Percentiles rank a stretch among this genome's conserved stretches.
These are phyloP conservation scores for Eupithecia centaureata DNA, from an alignment of 2,888 invertebrate species.

Conservation along the genomic window DNA sequence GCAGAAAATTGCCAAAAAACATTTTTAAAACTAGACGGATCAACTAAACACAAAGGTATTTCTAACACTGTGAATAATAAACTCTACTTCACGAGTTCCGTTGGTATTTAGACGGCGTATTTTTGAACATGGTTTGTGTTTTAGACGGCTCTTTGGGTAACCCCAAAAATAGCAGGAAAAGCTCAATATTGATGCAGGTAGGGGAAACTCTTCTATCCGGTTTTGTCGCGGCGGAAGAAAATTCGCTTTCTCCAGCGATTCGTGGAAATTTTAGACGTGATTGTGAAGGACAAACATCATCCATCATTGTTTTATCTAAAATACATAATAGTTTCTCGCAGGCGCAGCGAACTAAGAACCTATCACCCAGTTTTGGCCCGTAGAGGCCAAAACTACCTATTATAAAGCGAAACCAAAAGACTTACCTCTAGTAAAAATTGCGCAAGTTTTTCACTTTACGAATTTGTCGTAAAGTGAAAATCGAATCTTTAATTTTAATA, in stretches of 20 bases:
- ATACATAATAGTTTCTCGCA: neutral
- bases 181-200: neutral
- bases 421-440: no score
- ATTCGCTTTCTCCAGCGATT: neutral
- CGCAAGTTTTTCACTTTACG: no score
- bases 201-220: conserved; percentile 1
- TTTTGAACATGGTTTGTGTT: neutral
- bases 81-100: neutral
- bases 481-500: no score
- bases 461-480: no score
- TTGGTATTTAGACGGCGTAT: neutral
- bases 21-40: neutral
- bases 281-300: neutral
- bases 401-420: no score
- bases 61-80: neutral
- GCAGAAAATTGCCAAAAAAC: conserved; percentile 2
- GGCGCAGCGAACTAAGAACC: no score
- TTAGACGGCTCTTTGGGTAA: neutral
- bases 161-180: neutral
- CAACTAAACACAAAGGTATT: neutral
- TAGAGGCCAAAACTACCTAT: no score
- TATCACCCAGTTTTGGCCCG: no score
- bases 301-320: neutral
- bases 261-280: neutral
- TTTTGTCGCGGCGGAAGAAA: conserved; percentile 1